Evolutionary conservation across 2,113 vertebrate species (phyloP).

Genomic region (Neotoma lepida): DNA sequence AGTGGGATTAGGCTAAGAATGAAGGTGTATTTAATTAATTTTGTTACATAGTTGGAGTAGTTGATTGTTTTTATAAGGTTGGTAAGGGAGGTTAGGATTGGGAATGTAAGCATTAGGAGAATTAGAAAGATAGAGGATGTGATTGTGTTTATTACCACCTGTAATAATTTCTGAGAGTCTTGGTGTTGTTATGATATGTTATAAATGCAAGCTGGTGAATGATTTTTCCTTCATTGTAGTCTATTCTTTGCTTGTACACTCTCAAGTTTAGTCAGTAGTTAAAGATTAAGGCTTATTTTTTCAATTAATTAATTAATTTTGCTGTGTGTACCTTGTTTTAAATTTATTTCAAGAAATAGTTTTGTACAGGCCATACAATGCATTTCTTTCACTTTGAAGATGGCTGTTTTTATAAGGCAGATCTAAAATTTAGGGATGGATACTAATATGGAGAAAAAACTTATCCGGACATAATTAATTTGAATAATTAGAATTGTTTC

Average conservation of each 20-base stretch:
- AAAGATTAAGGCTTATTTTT: neutral
- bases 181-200: neutral
- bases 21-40: no score
- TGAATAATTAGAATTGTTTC: conserved; percentile 2
- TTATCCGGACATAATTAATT: neutral
- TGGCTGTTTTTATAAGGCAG: neutral
- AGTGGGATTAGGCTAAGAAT: no score
- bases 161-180: neutral
- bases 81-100: no score
- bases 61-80: no score
- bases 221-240: neutral
- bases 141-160: no score
- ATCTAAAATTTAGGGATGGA: neutral
- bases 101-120: no score
- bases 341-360: neutral
- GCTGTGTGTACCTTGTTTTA: neutral
- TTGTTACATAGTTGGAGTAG: no score
- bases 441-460: neutral
- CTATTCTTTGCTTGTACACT: neutral
- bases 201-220: neutral
- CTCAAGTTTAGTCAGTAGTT: neutral
- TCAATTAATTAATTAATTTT: neutral
- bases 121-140: no score
- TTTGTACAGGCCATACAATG: neutral
- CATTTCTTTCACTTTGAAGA: neutral